Conservation (phyloP, 2,888 invertebrate species). For the Morpho deidamia region DNA sequence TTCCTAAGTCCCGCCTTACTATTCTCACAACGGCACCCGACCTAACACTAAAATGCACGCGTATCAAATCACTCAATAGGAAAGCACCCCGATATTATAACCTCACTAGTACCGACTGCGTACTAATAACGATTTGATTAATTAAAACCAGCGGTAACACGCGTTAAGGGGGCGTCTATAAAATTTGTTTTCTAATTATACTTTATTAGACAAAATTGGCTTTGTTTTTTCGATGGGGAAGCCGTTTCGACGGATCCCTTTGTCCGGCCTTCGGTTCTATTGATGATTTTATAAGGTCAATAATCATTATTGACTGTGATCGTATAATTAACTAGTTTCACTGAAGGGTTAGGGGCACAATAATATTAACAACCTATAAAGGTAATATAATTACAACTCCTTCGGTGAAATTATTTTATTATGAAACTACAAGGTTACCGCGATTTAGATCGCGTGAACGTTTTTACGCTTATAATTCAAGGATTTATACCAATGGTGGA, state of each 20-base stretch:
- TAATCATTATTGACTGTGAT: conserved; percentile 71
- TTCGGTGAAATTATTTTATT: conserved; percentile 18
- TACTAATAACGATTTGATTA: conserved; percentile 58
- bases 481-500: too few species aligned
- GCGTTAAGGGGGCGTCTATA: conserved; percentile 64
- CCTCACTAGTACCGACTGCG: conserved; percentile 47
- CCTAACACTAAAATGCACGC: conserved; percentile 45
- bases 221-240: conserved; percentile 61
- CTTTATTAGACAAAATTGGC: conserved; percentile 69
- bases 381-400: conserved; percentile 20
- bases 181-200: conserved; percentile 70
- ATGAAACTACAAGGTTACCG: conserved; percentile 1
- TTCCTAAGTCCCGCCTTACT: not conserved
- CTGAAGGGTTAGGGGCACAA: conserved; percentile 39
- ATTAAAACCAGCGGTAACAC: conserved; percentile 55
- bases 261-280: conserved; percentile 59
- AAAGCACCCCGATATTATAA: conserved; percentile 45
- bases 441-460: not conserved
- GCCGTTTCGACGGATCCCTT: conserved; percentile 56
- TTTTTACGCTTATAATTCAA: too few species aligned
- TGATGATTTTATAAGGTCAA: conserved; percentile 75
- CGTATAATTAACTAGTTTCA: conserved; percentile 67
- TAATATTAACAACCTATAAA: conserved; percentile 29
- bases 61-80: conserved; percentile 59
- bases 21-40: conserved; percentile 24